Evolutionary conservation across 2,888 invertebrate genomes (phyloP), one percentile per base, ranked within the genome.

Genomic region (Panzeria rudis): DNA sequence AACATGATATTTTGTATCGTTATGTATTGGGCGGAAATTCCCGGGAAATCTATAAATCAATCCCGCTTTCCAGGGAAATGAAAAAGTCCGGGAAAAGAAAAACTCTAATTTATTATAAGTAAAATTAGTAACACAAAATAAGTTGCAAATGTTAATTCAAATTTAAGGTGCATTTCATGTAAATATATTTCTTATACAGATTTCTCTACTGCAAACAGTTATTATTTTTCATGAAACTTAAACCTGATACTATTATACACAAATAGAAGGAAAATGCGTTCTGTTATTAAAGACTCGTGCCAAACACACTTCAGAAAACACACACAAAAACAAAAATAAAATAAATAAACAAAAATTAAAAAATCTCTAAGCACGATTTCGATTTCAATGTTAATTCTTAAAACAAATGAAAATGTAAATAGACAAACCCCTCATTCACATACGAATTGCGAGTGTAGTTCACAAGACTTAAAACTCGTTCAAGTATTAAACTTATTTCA

Each of bases 351-450:
- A 23, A 47, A 35, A 13, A n/a, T 5, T 15, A 29, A 78, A 61
- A 66, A 41, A 61, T 35, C 29, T 50, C 17, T 59, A 64, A 75
- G 80, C 80, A 76, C 52, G 84, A 76, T 66, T 76, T 75, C 56
- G 44, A 76, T 76, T 80, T 84, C 84, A 84, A 80, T 80, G 80
- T 76, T 84, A 79, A 64, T 76, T 52, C 23, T 72, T 56, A 32
- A 44, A 76, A 59, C 66, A 84, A 80, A 29, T 80, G 69, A 50
- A 47, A 66, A 59, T 76, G 35, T 20, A 77, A 44, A 56, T 35
- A 68, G 50, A 61, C 59, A 78, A 78, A 59, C 25, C 61, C 4
- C 11, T n/a, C 62, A 54, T 20, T 54, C 38, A 52, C 44, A 62
- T 7, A 50, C 35, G 35, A 32, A 15, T 20, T 59, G 13, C 25